These are phyloP conservation scores for Mayetiola destructor DNA, from an alignment of 2,888 invertebrate genomes.

Conservation along the genomic window DNA sequence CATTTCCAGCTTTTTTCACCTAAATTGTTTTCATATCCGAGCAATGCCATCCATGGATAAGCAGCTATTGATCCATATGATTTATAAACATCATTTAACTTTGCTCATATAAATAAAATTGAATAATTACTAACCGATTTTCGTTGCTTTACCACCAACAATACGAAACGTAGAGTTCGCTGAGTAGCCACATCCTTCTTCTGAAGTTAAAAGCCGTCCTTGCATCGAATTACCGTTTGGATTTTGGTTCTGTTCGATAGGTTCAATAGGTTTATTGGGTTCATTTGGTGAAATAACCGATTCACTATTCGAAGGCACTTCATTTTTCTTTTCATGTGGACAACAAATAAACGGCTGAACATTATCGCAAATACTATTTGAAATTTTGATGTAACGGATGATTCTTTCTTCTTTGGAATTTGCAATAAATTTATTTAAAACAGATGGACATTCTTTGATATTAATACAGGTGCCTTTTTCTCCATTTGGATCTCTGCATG, in stretches of 20 bases:
- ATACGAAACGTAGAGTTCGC: conserved; percentile 44
- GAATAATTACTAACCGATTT: conserved; percentile 37
- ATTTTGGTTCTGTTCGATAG: too few species aligned
- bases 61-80: conserved; percentile 38
- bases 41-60: conserved; percentile 66
- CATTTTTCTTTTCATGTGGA: background rate
- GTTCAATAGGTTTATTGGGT: conserved; percentile 18
- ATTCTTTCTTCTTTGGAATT: conserved; percentile 14
- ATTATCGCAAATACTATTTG: conserved; percentile 17
- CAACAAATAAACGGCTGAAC: conserved; percentile 9
- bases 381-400: conserved; percentile 14
- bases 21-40: conserved; percentile 48
- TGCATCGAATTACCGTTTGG: conserved; percentile 20
- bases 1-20: conserved; percentile 30
- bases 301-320: background rate
- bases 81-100: background rate
- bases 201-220: conserved; percentile 26
- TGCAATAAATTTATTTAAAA: conserved; percentile 14
- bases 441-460: conserved; percentile 14
- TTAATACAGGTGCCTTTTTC: background rate
- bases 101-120: conserved; percentile 14
- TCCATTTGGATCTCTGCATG: background rate
- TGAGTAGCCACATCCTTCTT: conserved; percentile 48
- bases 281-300: background rate
- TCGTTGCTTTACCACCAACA: conserved; percentile 56